These are phyloP conservation scores for Lithophane semibrunnea DNA, from an alignment of 2,888 invertebrate genomes.

Conservation along the genomic window DNA sequence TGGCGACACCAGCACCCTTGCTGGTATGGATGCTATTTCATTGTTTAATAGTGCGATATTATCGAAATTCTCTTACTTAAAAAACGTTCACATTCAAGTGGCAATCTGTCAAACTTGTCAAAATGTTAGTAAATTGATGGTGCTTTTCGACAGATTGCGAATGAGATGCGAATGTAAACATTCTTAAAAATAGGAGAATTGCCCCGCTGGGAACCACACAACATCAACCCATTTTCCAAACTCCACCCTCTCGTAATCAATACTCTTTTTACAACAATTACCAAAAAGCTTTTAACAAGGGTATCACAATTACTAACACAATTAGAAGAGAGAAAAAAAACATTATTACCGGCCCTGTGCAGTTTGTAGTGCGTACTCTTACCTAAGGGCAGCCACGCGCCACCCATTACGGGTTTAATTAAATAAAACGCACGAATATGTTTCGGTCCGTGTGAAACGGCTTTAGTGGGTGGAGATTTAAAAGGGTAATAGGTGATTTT, in stretches of 20 bases:
- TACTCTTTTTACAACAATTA: slow-evolving; percentile 53
- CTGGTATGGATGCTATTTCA: too few species aligned
- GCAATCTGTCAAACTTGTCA: too few species aligned
- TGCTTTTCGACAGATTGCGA: too few species aligned
- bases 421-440: slow-evolving; percentile 78
- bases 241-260: slow-evolving; percentile 38
- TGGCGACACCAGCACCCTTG: too few species aligned
- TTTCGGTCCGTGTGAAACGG: slow-evolving; percentile 69
- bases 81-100: too few species aligned
- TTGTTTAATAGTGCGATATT: too few species aligned
- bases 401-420: slow-evolving; percentile 80
- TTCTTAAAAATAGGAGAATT: too few species aligned
- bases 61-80: too few species aligned
- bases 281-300: slow-evolving; percentile 49
- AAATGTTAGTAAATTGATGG: too few species aligned
- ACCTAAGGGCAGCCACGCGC: slow-evolving; percentile 72
- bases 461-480: slow-evolving; percentile 50
- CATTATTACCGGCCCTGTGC: slow-evolving; percentile 41
- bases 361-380: slow-evolving; percentile 35
- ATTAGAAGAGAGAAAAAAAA: slow-evolving; percentile 49
- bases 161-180: too few species aligned
- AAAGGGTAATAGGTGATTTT: slow-evolving; percentile 11
- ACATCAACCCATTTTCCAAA: slow-evolving; percentile 17
- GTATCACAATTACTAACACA: slow-evolving; percentile 56
- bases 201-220: slow-evolving; percentile 15